phyloP scores from a whole-genome alignment of 2,113 vertebrate genomes.

The Epinephelus cyanopodus region DNA sequence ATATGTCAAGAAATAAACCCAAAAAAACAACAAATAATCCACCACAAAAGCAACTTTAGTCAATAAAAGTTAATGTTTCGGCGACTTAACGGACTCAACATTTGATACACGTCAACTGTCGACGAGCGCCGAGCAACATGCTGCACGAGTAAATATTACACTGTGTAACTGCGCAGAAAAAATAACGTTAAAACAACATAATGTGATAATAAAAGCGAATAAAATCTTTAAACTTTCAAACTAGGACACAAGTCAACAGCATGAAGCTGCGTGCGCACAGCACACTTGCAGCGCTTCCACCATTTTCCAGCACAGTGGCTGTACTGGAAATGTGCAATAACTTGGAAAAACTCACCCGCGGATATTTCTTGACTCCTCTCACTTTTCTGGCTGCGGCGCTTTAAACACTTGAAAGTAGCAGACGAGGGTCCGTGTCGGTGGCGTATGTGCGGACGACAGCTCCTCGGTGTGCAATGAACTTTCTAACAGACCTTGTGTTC shows the following conservation, averaged over 20 bases:
- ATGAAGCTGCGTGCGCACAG: not conserved
- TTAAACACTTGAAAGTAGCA: constrained; percentile 9
- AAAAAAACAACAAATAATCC: not conserved
- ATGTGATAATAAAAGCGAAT: not conserved
- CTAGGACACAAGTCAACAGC: not conserved
- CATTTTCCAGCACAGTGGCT: constrained; percentile 78
- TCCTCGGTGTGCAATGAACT: constrained; percentile 19
- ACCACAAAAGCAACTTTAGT: not conserved
- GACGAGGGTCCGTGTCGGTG: not conserved
- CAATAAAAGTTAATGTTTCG: not conserved
- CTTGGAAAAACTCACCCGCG: constrained; percentile 81
- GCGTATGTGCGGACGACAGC: not conserved
- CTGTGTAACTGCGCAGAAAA: not conserved
- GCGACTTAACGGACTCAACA: constrained; percentile 24
- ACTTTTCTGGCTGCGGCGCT: constrained; percentile 46
- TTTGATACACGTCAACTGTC: constrained; percentile 36
- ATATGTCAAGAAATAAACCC: not conserved
- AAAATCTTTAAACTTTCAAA: constrained; percentile 29
- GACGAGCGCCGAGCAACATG: constrained; percentile 21
- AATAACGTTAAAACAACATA: not conserved
- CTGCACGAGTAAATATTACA: not conserved
- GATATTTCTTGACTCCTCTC: constrained; percentile 64
- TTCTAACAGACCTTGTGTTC: not conserved
- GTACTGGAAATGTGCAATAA: constrained; percentile 80
- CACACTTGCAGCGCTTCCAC: constrained; percentile 72